These are phyloP conservation scores for Corydoras sp. DNA, from an alignment of 2,113 vertebrate genomes.

Conservation along the genomic window DNA sequence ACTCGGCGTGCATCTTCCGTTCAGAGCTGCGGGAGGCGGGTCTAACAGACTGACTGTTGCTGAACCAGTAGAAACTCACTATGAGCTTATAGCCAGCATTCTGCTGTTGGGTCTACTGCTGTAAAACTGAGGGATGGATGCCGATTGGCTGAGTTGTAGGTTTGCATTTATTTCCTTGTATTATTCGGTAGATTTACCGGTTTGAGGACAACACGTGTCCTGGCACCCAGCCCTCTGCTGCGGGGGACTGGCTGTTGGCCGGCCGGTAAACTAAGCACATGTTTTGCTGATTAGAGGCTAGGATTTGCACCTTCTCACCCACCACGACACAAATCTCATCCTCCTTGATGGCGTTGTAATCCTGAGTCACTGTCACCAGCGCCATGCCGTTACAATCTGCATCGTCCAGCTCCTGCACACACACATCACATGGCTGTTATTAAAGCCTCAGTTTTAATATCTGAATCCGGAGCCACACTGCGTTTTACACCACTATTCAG, in stretches of 20 bases:
- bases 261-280: constrained; percentile 96
- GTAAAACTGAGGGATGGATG: constrained; percentile 30
- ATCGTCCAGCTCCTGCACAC: constrained; percentile 66
- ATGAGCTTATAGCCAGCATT: neutral
- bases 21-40: constrained; percentile 1
- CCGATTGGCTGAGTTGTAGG: constrained; percentile 19
- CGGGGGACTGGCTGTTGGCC: constrained; percentile 83
- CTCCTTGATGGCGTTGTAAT: constrained; percentile 94
- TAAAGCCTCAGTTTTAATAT: neutral
- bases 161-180: neutral
- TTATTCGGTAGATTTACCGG: constrained; percentile 47
- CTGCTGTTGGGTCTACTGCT: constrained; percentile 3
- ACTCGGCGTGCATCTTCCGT: constrained; percentile 29
- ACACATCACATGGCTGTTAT: neutral
- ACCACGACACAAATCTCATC: constrained; percentile 94
- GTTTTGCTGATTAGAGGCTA: constrained; percentile 95
- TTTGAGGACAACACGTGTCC: constrained; percentile 74
- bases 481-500: too few species aligned
- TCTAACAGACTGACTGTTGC: neutral
- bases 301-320: constrained; percentile 92
- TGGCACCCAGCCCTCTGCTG: constrained; percentile 95
- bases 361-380: constrained; percentile 83
- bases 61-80: constrained; percentile 12
- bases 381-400: constrained; percentile 78
- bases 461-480: too few species aligned